Percentiles rank a stretch among this genome's conserved stretches.
Evolutionary conservation across 2,888 invertebrate genomes (phyloP).

Genomic region (Neoascia interrupta): DNA sequence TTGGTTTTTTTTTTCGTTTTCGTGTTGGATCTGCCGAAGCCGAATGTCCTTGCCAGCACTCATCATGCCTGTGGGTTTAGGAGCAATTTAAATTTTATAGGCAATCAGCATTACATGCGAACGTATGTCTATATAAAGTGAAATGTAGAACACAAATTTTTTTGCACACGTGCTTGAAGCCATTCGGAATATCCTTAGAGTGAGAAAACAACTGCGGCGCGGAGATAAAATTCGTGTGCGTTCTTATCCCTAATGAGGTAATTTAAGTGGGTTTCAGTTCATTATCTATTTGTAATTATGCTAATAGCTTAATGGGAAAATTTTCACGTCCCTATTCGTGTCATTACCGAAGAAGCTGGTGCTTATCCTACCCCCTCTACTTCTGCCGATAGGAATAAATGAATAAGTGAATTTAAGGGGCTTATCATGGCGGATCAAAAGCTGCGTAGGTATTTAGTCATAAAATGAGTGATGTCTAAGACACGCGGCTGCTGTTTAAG

Average conservation of each 20-base stretch:
- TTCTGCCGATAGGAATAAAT: constrained; percentile 21
- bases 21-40: too few relatives aligned
- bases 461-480: too few relatives aligned
- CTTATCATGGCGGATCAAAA: too few relatives aligned
- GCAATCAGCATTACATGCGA: neutral
- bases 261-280: constrained; percentile 57
- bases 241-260: constrained; percentile 54
- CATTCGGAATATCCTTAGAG: constrained; percentile 13
- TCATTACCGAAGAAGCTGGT: constrained; percentile 25
- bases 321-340: constrained; percentile 36
- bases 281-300: constrained; percentile 60
- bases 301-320: constrained; percentile 48
- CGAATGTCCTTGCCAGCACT: too few relatives aligned
- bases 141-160: neutral
- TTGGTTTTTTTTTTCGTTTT: neutral
- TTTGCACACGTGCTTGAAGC: constrained; percentile 4
- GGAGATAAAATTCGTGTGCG: constrained; percentile 42
- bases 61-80: neutral
- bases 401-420: too few relatives aligned
- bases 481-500: too few relatives aligned
- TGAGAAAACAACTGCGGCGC: constrained; percentile 14
- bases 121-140: neutral
- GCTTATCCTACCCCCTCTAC: too few relatives aligned
- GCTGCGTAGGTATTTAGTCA: too few relatives aligned
- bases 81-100: neutral